phyloP scores from a whole-genome alignment of 2,888 invertebrate species.

The Nesidiocoris tenuis region DNA sequence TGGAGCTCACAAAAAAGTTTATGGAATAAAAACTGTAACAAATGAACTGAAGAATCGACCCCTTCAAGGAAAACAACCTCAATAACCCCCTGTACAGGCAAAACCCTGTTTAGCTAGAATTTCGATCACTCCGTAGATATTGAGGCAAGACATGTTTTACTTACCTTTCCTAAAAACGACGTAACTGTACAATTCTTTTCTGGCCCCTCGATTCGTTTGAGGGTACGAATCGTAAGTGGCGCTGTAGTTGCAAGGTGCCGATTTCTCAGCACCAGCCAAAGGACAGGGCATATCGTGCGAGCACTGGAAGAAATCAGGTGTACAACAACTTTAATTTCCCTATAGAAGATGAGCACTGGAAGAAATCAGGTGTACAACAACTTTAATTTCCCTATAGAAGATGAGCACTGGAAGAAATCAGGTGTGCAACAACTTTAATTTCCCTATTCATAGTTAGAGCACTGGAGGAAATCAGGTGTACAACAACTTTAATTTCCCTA shows the following conservation, averaged over 20 bases:
- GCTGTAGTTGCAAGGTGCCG: slow-evolving; percentile 8
- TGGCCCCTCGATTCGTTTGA: slow-evolving; percentile 26
- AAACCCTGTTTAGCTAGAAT: too few species aligned
- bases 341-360: slow-evolving; percentile 15
- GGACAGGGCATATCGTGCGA: slow-evolving; percentile 82
- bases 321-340: too few species aligned
- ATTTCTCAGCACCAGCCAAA: slow-evolving; percentile 53
- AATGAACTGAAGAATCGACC: too few species aligned
- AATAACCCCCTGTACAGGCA: too few species aligned
- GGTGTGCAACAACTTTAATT: too few species aligned
- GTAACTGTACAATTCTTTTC: slow-evolving; percentile 70
- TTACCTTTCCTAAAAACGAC: slow-evolving; percentile 77
- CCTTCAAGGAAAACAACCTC: too few species aligned
- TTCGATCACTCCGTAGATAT: too few species aligned
- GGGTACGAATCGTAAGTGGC: slow-evolving; percentile 15
- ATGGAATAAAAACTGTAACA: too few species aligned
- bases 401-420: slow-evolving; percentile 35
- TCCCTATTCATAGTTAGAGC: slow-evolving; percentile 53
- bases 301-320: slow-evolving; percentile 65
- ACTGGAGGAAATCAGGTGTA: slow-evolving; percentile 41
- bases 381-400: not conserved
- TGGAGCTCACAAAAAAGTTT: too few species aligned
- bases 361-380: slow-evolving; percentile 39
- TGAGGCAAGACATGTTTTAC: too few species aligned
- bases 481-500: too few species aligned